Evolutionary conservation across 2,113 vertebrate genomes (phyloP).

Genomic region (Myanophis thanlyinensis): DNA sequence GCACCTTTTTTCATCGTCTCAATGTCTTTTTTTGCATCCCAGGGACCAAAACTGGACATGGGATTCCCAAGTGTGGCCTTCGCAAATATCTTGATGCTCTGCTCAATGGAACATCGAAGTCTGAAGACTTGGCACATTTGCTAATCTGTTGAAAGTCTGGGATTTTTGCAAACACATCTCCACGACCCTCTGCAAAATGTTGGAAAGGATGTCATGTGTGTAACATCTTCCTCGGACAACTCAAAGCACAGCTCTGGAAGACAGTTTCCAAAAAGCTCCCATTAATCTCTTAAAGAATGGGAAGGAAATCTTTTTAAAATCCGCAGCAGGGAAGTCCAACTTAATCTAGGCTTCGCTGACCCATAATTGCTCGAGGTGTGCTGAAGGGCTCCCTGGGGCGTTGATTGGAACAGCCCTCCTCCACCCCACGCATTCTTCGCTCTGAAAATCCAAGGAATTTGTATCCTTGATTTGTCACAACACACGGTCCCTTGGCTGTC

Average conservation of each 20-base stretch:
- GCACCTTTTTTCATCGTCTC: no score
- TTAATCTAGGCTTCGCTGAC: slow-evolving; percentile 53
- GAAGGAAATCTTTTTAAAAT: slow-evolving; percentile 48
- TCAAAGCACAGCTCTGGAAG: not conserved
- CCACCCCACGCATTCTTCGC: slow-evolving; percentile 46
- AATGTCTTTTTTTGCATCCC: no score
- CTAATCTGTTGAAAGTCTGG: no score
- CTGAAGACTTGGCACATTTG: no score
- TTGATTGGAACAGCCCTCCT: slow-evolving; percentile 19
- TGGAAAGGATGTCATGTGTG: not conserved
- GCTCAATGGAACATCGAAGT: no score
- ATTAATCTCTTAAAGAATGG: slow-evolving; percentile 57
- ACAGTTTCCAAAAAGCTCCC: slow-evolving; percentile 42
- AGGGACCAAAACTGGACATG: no score
- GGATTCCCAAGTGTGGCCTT: no score
- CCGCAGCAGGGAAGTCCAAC: slow-evolving; percentile 46
- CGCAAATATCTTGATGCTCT: no score
- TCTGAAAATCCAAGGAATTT: slow-evolving; percentile 50
- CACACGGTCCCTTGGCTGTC: slow-evolving; percentile 35
- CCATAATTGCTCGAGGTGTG: slow-evolving; percentile 32
- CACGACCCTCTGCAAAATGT: not conserved
- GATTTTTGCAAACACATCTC: no score
- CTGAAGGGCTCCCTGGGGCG: slow-evolving; percentile 26
- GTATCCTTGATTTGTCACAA: slow-evolving; percentile 56
- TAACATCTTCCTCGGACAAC: not conserved